phyloP scores from a whole-genome alignment of 2,888 invertebrate genomes.

The Trichogramma evanescens region DNA sequence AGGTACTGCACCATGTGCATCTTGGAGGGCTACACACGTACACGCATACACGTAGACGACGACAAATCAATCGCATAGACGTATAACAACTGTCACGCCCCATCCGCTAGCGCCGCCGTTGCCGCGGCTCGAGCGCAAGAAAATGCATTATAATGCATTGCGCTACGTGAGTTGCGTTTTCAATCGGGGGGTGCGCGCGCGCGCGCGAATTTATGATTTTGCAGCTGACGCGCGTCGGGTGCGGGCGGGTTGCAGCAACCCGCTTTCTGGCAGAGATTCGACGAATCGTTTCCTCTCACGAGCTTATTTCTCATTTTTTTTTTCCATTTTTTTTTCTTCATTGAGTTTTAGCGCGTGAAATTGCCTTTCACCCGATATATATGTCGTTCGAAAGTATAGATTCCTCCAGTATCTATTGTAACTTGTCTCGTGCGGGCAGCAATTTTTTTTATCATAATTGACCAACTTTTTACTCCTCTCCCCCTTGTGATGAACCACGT shows the following conservation, averaged over 20 bases:
- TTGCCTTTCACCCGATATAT: constrained; percentile 21
- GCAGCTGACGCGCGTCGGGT: not conserved
- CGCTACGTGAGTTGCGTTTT: constrained; percentile 33
- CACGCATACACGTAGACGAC: constrained; percentile 13
- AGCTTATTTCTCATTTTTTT: not conserved
- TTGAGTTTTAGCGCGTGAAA: constrained; percentile 9
- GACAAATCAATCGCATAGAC: constrained; percentile 34
- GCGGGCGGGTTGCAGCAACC: constrained; percentile 22
- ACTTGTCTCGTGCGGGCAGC: too few relatives aligned
- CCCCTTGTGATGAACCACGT: too few relatives aligned
- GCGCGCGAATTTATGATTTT: constrained; percentile 30
- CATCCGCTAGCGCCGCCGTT: constrained; percentile 1
- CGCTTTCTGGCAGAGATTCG: not conserved
- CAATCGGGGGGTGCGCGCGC: constrained; percentile 27
- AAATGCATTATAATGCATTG: constrained; percentile 37
- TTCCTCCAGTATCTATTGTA: too few relatives aligned
- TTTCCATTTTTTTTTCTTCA: constrained; percentile 17
- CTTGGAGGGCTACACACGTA: not conserved
- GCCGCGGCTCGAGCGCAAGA: constrained; percentile 20
- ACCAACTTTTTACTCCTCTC: too few relatives aligned
- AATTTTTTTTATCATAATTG: too few relatives aligned
- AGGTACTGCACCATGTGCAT: constrained; percentile 32
- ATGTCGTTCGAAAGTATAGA: too few relatives aligned
- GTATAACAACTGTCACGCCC: constrained; percentile 31
- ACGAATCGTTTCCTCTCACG: too few relatives aligned